A percentile compares a stretch with the other conserved stretches of the same genome.
Conservation (phyloP, 1,140 invertebrate genomes). For the Apis cerana region DNA sequence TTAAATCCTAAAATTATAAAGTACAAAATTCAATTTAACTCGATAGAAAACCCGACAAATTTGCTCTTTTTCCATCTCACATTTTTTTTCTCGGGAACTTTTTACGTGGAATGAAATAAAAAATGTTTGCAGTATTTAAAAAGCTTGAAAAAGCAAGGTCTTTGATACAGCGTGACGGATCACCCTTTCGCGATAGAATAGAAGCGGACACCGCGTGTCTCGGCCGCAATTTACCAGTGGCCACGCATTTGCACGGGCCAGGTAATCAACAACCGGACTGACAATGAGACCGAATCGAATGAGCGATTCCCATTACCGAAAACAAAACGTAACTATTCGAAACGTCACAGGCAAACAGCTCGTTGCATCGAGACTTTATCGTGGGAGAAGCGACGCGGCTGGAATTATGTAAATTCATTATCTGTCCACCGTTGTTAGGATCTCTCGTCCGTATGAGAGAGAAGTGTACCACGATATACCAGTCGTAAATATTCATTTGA, state of each 20-base stretch:
- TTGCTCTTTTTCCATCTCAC: too few species aligned
- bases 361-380: neutral
- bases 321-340: constrained; percentile 50
- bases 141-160: neutral
- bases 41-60: too few species aligned
- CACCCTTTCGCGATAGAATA: constrained; percentile 26
- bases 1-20: too few species aligned
- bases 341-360: constrained; percentile 19
- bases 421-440: neutral
- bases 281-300: constrained; percentile 42
- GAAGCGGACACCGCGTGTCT: constrained; percentile 34
- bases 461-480: constrained; percentile 4
- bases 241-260: constrained; percentile 54
- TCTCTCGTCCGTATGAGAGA: neutral
- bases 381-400: neutral
- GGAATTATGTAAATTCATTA: constrained; percentile 45
- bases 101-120: neutral
- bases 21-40: too few species aligned
- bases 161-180: constrained; percentile 43
- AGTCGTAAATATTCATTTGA: too few species aligned
- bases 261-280: constrained; percentile 60
- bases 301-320: constrained; percentile 49
- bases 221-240: constrained; percentile 57
- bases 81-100: too few species aligned
- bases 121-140: neutral